Percentiles rank a stretch among this genome's conserved stretches.
Evolutionary conservation across 2,113 vertebrate genomes (phyloP).

Genomic region (Epinephelus moara): DNA sequence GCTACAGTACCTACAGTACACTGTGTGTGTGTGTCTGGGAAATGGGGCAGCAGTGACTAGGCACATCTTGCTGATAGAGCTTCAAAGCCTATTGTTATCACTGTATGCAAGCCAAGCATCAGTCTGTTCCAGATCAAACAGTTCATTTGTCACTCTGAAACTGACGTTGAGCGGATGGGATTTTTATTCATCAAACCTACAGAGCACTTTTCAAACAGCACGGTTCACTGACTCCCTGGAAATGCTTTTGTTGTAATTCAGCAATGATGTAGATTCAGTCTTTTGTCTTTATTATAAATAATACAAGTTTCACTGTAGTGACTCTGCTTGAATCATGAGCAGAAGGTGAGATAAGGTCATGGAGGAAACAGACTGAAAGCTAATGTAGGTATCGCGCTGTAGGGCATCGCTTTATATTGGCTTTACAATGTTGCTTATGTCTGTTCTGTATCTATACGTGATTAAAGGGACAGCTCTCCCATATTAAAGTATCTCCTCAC

Average conservation of each 20-base stretch:
- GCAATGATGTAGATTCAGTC: slow-evolving; percentile 35
- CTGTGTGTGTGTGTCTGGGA: slow-evolving; percentile 18
- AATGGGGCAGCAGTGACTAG: slow-evolving; percentile 50
- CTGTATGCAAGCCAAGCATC: slow-evolving; percentile 48
- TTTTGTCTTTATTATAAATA: slow-evolving; percentile 50
- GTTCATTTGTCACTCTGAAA: slow-evolving; percentile 58
- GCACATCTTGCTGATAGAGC: slow-evolving; percentile 54
- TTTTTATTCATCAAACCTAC: slow-evolving; percentile 65
- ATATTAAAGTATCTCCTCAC: not conserved
- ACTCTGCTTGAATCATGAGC: slow-evolving; percentile 23
- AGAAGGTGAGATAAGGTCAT: slow-evolving; percentile 14
- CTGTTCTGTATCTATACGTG: not conserved
- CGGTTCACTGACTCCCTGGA: slow-evolving; percentile 31
- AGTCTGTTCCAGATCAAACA: slow-evolving; percentile 65
- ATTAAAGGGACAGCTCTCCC: not conserved
- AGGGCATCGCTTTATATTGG: not conserved
- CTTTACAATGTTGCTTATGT: not conserved
- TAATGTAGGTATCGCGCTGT: not conserved
- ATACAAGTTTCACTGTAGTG: slow-evolving; percentile 5
- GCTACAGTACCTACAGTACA: slow-evolving; percentile 2
- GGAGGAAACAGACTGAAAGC: slow-evolving; percentile 13
- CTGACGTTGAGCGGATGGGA: slow-evolving; percentile 23
- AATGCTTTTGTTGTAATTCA: slow-evolving; percentile 50
- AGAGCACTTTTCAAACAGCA: slow-evolving; percentile 53
- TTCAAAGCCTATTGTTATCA: slow-evolving; percentile 66